Conservation (phyloP, 2,113 vertebrate genomes). For the Chlamydotis undulata region DNA sequence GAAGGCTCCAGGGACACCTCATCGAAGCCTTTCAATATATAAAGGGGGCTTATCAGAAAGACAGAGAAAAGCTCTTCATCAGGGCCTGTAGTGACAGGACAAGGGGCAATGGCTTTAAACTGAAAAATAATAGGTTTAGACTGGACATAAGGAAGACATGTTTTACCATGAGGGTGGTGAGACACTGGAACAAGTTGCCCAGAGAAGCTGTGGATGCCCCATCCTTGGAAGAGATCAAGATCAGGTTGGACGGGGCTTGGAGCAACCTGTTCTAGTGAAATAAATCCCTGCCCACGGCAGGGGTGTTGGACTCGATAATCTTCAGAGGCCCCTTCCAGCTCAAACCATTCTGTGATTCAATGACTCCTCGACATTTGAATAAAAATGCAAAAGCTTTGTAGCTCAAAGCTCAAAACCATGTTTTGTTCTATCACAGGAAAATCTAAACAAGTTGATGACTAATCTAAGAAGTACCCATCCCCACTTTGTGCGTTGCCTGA, state of each 20-base stretch:
- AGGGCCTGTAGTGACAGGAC: background rate
- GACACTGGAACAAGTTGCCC: background rate
- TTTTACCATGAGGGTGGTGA: background rate
- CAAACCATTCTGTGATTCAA: background rate
- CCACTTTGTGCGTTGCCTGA: conserved; percentile 88
- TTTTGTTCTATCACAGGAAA: conserved; percentile 78
- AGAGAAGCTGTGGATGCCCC: background rate
- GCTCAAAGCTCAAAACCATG: background rate
- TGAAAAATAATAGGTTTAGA: background rate
- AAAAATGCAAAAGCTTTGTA: background rate
- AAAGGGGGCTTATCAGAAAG: background rate
- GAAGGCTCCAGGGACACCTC: background rate
- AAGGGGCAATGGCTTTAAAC: background rate
- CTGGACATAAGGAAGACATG: background rate
- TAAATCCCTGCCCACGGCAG: background rate
- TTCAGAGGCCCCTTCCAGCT: background rate
- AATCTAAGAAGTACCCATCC: conserved; percentile 87
- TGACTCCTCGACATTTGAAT: background rate
- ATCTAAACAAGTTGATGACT: conserved; percentile 93
- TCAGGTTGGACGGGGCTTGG: background rate
- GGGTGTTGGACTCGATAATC: background rate
- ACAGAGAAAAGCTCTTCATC: background rate
- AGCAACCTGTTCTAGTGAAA: background rate
- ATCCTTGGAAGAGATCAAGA: background rate
- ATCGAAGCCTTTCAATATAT: background rate